Evolutionary conservation across 2,888 invertebrate species (phyloP).

Genomic region (Rotaria socialis): DNA sequence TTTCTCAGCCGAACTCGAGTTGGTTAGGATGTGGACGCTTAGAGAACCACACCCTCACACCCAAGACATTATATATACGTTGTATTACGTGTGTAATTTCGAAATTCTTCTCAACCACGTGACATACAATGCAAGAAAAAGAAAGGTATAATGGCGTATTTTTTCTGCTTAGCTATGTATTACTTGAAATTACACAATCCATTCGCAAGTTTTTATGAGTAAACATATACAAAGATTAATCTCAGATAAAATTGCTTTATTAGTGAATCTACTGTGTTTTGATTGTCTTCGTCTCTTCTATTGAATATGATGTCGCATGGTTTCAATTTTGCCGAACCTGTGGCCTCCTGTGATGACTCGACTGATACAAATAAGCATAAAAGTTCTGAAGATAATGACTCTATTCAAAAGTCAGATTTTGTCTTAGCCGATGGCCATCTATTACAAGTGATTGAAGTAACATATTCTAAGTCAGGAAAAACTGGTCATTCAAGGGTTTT

Average conservation of each 20-base stretch:
- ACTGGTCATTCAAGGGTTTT: background rate
- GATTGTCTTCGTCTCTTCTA: background rate
- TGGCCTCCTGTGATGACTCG: background rate
- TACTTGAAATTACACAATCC: background rate
- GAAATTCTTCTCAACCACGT: too few species aligned
- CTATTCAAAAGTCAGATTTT: conserved; percentile 2
- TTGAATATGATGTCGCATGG: background rate
- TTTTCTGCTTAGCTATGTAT: background rate
- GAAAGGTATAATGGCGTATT: too few species aligned
- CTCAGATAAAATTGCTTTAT: background rate
- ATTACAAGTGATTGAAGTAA: background rate
- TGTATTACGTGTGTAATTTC: too few species aligned
- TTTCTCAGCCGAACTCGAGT: too few species aligned
- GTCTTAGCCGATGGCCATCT: background rate
- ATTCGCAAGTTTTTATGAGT: background rate
- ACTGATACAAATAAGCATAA: background rate
- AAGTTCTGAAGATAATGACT: background rate
- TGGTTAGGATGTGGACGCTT: too few species aligned
- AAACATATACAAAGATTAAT: background rate
- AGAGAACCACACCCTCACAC: too few species aligned
- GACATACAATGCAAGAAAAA: too few species aligned
- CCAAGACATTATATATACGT: too few species aligned
- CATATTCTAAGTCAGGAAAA: background rate
- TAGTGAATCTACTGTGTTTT: background rate
- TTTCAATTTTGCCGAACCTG: conserved; percentile 21